phyloP scores from a whole-genome alignment of 1,140 invertebrate species.

The Drosophila nasuta region DNA sequence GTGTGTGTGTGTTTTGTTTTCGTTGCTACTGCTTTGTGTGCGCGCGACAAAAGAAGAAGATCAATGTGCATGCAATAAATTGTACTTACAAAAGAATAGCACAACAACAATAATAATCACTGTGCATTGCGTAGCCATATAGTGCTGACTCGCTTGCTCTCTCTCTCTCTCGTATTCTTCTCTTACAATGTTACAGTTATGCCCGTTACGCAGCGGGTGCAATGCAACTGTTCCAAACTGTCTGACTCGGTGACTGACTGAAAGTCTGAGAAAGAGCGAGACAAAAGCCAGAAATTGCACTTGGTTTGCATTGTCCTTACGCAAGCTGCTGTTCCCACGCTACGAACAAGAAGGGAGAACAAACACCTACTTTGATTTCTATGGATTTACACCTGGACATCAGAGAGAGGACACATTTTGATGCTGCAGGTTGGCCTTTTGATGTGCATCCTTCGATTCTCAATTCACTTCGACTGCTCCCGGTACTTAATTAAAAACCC shows the following conservation, averaged over 20 bases:
- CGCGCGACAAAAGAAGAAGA: slow-evolving; percentile 32
- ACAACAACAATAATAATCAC: slow-evolving; percentile 68
- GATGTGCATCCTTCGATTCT: slow-evolving; percentile 17
- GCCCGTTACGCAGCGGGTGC: slow-evolving; percentile 72
- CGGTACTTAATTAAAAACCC: slow-evolving; percentile 71
- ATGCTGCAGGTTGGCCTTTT: slow-evolving; percentile 62
- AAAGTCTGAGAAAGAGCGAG: slow-evolving; percentile 10
- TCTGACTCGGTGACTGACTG: slow-evolving; percentile 18
- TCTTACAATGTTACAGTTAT: slow-evolving; percentile 66
- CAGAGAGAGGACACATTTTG: slow-evolving; percentile 38
- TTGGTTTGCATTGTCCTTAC: slow-evolving; percentile 74
- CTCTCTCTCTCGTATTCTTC: slow-evolving; percentile 19
- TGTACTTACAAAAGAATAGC: slow-evolving; percentile 53
- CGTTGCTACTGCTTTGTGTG: slow-evolving; percentile 1
- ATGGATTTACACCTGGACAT: slow-evolving; percentile 60
- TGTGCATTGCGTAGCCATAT: slow-evolving; percentile 21
- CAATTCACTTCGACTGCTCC: background rate
- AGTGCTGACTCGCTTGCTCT: slow-evolving; percentile 9
- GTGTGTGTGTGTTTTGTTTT: slow-evolving; percentile 5
- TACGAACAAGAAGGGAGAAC: slow-evolving; percentile 11
- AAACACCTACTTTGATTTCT: slow-evolving; percentile 67
- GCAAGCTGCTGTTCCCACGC: slow-evolving; percentile 78
- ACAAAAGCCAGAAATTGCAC: slow-evolving; percentile 76
- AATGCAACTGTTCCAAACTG: too few species aligned
- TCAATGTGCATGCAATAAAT: slow-evolving; percentile 62